A percentile compares a stretch with the other conserved stretches of the same genome.
These are phyloP conservation scores for Selenia dentaria DNA, from an alignment of 2,888 invertebrate genomes.

Conservation along the genomic window DNA sequence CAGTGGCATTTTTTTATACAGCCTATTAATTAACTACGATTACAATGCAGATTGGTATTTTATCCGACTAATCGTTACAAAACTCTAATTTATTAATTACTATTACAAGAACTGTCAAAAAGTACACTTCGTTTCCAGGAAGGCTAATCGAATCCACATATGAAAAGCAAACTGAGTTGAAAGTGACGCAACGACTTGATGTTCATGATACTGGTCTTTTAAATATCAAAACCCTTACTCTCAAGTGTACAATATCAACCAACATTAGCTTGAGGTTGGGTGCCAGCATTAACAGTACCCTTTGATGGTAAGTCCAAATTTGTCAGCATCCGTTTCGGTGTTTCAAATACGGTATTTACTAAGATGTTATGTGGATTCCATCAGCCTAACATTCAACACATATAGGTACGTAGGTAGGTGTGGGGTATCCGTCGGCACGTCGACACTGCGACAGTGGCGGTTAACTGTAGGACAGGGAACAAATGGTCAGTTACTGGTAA, in stretches of 20 bases:
- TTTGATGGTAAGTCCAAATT: background rate
- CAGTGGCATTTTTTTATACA: conserved; percentile 17
- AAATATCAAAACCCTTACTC: too few species aligned
- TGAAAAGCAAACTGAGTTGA: background rate
- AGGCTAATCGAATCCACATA: conserved; percentile 16
- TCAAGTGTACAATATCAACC: too few species aligned
- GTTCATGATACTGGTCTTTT: too few species aligned
- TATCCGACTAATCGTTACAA: conserved; percentile 30
- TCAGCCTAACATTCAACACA: conserved; percentile 20
- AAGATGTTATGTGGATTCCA: conserved; percentile 6
- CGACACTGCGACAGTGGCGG: conserved; percentile 32
- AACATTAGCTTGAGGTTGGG: too few species aligned
- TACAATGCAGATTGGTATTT: conserved; percentile 19
- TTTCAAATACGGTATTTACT: too few species aligned
- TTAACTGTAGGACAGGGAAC: conserved; percentile 43
- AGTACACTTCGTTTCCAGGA: conserved; percentile 23
- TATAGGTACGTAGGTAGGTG: conserved; percentile 36
- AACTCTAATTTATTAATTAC: conserved; percentile 30
- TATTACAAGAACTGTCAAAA: conserved; percentile 30
- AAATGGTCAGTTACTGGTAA: conserved; percentile 16
- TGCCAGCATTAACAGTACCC: too few species aligned
- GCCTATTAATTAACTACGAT: conserved; percentile 22
- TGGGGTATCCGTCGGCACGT: conserved; percentile 32
- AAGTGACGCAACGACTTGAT: background rate
- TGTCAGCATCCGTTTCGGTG: too few species aligned